These are phyloP conservation scores for Coptodon bakossiorum DNA, from an alignment of 2,113 vertebrate species.

Conservation along the genomic window DNA sequence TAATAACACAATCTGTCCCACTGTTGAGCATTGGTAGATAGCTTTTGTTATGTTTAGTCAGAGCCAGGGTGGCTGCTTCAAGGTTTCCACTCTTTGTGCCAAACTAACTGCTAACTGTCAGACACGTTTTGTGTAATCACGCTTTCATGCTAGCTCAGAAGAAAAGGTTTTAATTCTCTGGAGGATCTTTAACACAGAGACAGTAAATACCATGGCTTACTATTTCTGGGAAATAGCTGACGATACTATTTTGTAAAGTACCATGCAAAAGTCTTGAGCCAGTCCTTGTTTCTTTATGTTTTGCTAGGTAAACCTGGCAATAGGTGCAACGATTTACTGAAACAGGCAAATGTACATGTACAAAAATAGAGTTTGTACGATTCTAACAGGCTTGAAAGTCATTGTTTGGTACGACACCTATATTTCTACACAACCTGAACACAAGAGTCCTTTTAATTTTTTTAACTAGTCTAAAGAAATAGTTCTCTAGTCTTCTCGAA, in stretches of 20 bases:
- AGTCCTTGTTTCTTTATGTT: not conserved
- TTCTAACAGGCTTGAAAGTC: not conserved
- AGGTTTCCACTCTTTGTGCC: not conserved
- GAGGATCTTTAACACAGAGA: not conserved
- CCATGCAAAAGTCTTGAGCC: not conserved
- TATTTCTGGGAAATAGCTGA: not conserved
- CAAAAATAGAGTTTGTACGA: not conserved
- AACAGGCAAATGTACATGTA: not conserved
- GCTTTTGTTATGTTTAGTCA: not conserved
- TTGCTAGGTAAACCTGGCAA: not conserved
- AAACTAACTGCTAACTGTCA: not conserved
- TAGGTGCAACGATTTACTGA: not conserved
- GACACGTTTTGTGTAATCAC: not conserved
- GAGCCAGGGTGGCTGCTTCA: not conserved
- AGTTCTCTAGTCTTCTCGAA: not conserved
- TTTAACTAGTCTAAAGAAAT: no score
- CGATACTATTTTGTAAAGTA: not conserved
- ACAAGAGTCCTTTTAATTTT: no score
- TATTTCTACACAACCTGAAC: not conserved
- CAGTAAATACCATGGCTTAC: not conserved
- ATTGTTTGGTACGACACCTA: not conserved
- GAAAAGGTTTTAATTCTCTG: not conserved
- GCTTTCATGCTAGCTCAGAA: not conserved
- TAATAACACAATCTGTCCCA: not conserved
- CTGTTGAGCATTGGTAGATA: not conserved